Evolutionary conservation across 2,797 vertebrate species (phyloP).

Genomic region (Linurgus olivaceus): DNA sequence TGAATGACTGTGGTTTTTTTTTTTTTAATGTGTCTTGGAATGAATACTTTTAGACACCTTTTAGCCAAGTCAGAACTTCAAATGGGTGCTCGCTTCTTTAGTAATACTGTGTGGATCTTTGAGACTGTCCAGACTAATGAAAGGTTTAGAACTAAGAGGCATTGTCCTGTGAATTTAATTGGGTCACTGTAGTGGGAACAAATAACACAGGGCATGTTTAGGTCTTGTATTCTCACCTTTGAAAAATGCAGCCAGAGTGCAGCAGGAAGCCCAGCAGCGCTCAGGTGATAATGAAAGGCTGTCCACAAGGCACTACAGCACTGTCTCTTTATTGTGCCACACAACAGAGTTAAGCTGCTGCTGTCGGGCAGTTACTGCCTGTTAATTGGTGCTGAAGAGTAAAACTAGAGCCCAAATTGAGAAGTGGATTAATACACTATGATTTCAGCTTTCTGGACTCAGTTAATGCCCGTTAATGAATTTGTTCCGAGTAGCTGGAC

Average conservation of each 20-base stretch:
- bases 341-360: not conserved
- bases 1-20: not conserved
- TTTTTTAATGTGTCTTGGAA: not conserved
- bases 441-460: constrained; percentile 13
- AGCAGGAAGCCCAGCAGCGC: not conserved
- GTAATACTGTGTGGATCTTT: not conserved
- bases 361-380: not conserved
- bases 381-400: not conserved
- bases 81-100: not conserved
- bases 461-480: constrained; percentile 43
- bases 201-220: not conserved
- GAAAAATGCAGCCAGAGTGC: not conserved
- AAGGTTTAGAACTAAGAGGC: not conserved
- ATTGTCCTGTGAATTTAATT: not conserved
- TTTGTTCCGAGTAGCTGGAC: constrained; percentile 11
- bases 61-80: not conserved
- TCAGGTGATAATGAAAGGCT: not conserved
- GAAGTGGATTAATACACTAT: constrained; percentile 37
- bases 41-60: not conserved
- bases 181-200: not conserved
- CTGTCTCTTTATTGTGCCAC: not conserved
- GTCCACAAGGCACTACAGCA: not conserved
- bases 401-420: not conserved
- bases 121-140: not conserved
- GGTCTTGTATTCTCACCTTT: not conserved